These are phyloP conservation scores for Micrastur ruficollis DNA, from an alignment of 2,797 vertebrate species.

Conservation along the genomic window DNA sequence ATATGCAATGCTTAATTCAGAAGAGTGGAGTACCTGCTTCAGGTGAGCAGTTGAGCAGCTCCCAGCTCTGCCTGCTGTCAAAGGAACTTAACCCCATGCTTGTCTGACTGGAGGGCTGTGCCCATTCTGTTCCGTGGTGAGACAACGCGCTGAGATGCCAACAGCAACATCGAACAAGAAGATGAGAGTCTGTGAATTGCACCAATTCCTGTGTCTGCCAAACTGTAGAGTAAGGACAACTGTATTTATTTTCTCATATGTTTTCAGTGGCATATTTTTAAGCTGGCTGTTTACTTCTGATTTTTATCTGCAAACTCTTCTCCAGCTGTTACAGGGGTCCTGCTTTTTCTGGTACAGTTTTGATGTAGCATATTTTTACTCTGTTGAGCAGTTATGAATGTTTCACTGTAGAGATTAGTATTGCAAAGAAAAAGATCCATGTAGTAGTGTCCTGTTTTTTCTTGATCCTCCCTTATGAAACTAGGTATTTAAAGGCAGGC, in stretches of 20 bases:
- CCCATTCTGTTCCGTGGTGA: background rate
- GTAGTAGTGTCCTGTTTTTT: background rate
- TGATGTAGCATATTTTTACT: conserved; percentile 61
- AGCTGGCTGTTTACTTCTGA: conserved; percentile 2
- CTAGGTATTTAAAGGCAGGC: background rate
- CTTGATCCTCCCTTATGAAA: background rate
- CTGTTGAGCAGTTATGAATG: conserved; percentile 42
- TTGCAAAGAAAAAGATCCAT: conserved; percentile 2
- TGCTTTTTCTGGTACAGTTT: conserved; percentile 26
- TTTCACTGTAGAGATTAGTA: conserved; percentile 27
- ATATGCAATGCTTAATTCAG: background rate
- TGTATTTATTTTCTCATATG: background rate
- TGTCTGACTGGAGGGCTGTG: background rate
- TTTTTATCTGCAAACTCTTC: background rate
- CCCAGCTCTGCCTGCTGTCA: background rate
- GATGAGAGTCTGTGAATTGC: background rate
- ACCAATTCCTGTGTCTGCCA: background rate
- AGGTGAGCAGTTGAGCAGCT: background rate
- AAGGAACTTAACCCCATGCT: rapidly evolving
- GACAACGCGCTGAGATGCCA: background rate
- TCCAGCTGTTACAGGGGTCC: background rate
- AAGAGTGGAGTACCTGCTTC: background rate
- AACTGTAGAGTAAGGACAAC: background rate
- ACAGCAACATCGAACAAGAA: rapidly evolving
- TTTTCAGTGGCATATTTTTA: conserved; percentile 11